Evolutionary conservation across 2,797 vertebrate species (phyloP), one percentile per base, ranked within the genome.

Genomic region (Euphonia xanthogaster): DNA sequence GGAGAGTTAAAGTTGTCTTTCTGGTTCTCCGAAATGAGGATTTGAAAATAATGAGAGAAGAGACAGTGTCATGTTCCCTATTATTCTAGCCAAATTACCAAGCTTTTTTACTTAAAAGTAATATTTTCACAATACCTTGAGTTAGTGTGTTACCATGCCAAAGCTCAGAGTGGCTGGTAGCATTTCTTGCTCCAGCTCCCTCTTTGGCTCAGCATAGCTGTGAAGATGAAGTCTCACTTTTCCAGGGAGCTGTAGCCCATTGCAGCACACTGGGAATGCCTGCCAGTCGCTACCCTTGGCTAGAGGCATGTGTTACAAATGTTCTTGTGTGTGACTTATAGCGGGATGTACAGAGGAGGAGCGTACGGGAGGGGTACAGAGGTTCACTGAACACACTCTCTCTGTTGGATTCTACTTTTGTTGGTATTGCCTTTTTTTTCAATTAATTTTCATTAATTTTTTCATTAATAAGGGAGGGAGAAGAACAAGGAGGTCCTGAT

Each of bases 121-220:
- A 45, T 93, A 88, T 95, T 96, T 95, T 92, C 88, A 91, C 87
- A 88, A 90, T 94, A 90, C 42, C 61, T 74, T 60, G 72, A 92
- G 71, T 30, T 74, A 87, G 68, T 47, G 50, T 48, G n/a, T 74
- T 91, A 72, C 31, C 42, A 23, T 90, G 94, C 72, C 80, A 91
- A 66, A 77, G 62, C 85, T 88, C 51, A 66, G 72, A 54, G 72
- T 37, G 16, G 24, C 67, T 94, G 91, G 80, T 82, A 77, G 35
- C 30, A 53, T 60, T 94, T 93, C 60, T 62, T 76, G 73, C 90
- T 78, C 47, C 19, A 74, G 63, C 44, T 55, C 61, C 84, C 10
- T 4, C 42, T 88, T 61, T 67, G 65, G 74, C 74, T 94, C 60
- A 21, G 22, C 30, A n/a, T n/a, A 67, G 30, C 79, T 84, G 71